Evolutionary conservation across 2,888 invertebrate genomes (phyloP), one percentile per base, ranked within the genome.

Genomic region (Sinopyrophorus schimmeli): DNA sequence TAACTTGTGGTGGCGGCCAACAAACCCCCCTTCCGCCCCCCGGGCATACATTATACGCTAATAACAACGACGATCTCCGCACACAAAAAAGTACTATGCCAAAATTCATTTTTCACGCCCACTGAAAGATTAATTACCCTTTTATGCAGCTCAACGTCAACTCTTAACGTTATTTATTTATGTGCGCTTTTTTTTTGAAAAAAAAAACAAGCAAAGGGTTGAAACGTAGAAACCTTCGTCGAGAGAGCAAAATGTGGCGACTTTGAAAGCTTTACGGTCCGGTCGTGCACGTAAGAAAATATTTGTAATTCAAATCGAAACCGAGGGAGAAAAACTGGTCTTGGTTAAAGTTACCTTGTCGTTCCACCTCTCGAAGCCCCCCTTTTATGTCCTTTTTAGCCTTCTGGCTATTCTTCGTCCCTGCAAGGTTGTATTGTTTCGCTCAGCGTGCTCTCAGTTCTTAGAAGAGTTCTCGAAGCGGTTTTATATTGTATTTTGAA

Each of bases 401-500:
- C 47, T 47, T 15, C 39, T 41, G 51, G 42, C 47, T 32, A 47
- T 47, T 52, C 46, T 48, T 50, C 53, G 48, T 54, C 56, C 55
- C 57, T 53, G 59, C 57, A 59, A 59, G 57, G 59, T 56, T 59
- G 57, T 57, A 59, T 59, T 59, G 59, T 59, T 57, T 49, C 38
- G 51, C 55, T 27, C 59, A 57, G 57, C 57, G 43, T 57, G 57
- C 38, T 53, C 51, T 51, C 47, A 37, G 47, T 55, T 55, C 57
- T 51, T 17, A 41, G 57, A 54, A 54, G 31, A 24, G 39, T 40
- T 27, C 16, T 40, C 32, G 15, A 34, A 34, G 47, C 32, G 16
- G 28, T 43, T 35, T 43, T 15, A 28, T 9, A 16, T 9, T 21
- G 41, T 24, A n/a, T 18, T 24, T 39, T 34, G 18, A 9, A 7